Percentiles rank a stretch among this genome's conserved stretches.
Evolutionary conservation across 1,140 invertebrate species (phyloP).

Genomic region (Agraylea sexmaculata): DNA sequence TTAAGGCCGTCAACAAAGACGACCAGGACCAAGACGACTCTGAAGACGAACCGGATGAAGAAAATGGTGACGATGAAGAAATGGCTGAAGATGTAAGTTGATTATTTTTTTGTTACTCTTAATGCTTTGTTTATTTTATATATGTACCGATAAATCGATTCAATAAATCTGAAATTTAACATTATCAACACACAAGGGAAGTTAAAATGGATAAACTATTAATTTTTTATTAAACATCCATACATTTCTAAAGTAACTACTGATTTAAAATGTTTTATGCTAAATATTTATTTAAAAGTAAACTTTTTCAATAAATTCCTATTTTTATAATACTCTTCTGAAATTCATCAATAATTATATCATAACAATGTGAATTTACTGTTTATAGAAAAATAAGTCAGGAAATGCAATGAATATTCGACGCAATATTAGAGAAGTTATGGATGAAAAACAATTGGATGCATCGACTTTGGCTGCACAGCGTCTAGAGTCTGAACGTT

Average conservation of each 20-base stretch:
- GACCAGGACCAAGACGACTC: conserved; percentile 11
- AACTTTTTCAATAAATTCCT: conserved; percentile 8
- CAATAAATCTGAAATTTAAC: too few relatives aligned
- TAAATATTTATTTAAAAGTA: conserved; percentile 12
- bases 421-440: conserved; percentile 80
- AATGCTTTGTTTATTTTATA: not conserved
- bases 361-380: conserved; percentile 6
- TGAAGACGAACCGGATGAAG: conserved; percentile 13
- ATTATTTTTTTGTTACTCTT: not conserved
- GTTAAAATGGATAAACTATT: too few relatives aligned
- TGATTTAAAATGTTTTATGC: conserved; percentile 3
- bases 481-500: conserved; percentile 79
- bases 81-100: conserved; percentile 19
- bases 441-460: conserved; percentile 85
- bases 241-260: not conserved
- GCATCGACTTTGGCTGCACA: conserved; percentile 85
- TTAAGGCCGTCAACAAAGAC: conserved; percentile 27
- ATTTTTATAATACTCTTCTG: too few relatives aligned
- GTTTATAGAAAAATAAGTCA: too few relatives aligned
- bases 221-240: conserved; percentile 11
- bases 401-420: conserved; percentile 58
- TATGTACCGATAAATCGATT: too few relatives aligned
- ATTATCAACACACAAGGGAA: too few relatives aligned
- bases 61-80: conserved; percentile 10
- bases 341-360: conserved; percentile 5